Percentiles rank a stretch among this genome's conserved stretches.
Conservation (phyloP, 1,140 invertebrate genomes). For the Diuraphis noxia region DNA sequence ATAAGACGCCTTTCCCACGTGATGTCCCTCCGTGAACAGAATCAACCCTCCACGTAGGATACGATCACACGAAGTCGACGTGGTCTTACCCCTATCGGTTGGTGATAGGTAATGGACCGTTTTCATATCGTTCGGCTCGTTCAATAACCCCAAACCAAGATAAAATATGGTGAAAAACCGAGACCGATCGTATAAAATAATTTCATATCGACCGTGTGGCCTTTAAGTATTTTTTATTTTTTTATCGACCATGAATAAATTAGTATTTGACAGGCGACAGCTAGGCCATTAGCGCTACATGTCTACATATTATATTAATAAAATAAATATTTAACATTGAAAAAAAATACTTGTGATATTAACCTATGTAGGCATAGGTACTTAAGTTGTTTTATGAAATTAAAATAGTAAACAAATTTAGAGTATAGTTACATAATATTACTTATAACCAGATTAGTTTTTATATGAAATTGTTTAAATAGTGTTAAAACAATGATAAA, state of each 20-base stretch:
- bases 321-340: too few species aligned
- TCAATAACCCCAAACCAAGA: neutral
- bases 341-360: too few species aligned
- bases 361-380: too few species aligned
- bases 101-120: neutral
- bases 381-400: too few species aligned
- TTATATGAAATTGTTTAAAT: too few species aligned
- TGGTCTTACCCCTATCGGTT: neutral
- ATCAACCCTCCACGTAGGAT: neutral
- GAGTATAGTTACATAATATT: too few species aligned
- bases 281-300: too few species aligned
- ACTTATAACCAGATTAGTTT: too few species aligned
- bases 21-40: neutral
- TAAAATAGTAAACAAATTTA: too few species aligned
- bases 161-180: neutral
- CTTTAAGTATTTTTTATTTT: neutral
- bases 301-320: too few species aligned
- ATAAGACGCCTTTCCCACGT: neutral
- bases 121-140: neutral
- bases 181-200: neutral
- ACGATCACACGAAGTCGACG: neutral
- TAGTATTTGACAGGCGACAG: neutral
- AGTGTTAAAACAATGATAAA: too few species aligned
- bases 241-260: neutral
- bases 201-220: neutral